Percentiles rank a stretch among this genome's conserved stretches.
phyloP scores from a whole-genome alignment of 2,113 vertebrate genomes.

The Labrus mixtus region DNA sequence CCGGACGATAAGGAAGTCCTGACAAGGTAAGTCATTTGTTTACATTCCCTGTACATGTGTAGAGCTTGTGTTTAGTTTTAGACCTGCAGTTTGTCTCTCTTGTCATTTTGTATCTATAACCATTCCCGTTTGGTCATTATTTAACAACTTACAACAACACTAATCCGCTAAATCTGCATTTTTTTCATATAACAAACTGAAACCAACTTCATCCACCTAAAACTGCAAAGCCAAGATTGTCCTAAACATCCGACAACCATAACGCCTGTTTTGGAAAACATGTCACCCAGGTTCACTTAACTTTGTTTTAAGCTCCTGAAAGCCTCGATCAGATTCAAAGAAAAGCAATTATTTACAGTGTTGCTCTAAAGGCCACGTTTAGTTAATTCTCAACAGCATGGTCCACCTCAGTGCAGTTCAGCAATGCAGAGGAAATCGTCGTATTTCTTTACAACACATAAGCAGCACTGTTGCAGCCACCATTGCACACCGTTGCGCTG shows the following conservation, averaged over 20 bases:
- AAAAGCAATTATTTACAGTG: neutral
- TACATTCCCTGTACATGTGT: neutral
- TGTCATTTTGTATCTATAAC: neutral
- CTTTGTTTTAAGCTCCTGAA: neutral
- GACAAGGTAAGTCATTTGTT: conserved; percentile 87
- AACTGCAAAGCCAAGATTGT: neutral
- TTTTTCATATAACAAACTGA: too few species aligned
- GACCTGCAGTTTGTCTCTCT: neutral
- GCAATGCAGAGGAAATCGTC: neutral
- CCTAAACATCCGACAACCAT: neutral
- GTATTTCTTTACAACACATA: too few species aligned
- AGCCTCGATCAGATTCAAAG: neutral
- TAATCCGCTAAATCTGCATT: neutral
- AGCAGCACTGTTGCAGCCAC: too few species aligned
- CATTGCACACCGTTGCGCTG: too few species aligned
- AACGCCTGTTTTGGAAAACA: neutral
- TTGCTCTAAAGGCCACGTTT: neutral
- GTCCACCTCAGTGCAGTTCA: neutral
- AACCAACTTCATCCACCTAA: neutral
- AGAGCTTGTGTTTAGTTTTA: neutral
- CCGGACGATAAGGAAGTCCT: conserved; percentile 90
- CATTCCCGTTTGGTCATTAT: neutral
- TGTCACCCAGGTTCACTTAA: neutral
- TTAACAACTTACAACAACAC: too few species aligned
- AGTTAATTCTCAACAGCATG: neutral